These are phyloP conservation scores for Sitta carolinensis DNA, from an alignment of 2,797 vertebrate species.

Conservation along the genomic window DNA sequence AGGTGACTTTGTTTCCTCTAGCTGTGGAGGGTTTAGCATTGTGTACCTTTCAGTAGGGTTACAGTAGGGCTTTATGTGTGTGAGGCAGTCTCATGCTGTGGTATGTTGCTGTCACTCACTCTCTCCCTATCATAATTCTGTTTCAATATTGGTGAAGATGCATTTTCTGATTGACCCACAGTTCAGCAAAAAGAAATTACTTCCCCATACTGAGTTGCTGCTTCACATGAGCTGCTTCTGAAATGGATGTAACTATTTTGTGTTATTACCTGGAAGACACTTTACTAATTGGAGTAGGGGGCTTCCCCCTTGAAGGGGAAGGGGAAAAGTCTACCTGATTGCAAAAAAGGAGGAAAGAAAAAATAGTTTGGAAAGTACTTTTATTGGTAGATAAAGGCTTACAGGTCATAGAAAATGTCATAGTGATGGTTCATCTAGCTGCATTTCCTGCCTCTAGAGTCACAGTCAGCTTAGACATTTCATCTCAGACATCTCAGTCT, in stretches of 20 bases:
- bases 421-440: background rate
- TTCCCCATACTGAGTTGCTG: background rate
- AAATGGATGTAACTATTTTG: background rate
- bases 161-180: background rate
- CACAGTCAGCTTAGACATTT: background rate
- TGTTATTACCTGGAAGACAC: background rate
- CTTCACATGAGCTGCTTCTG: background rate
- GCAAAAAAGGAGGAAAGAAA: background rate
- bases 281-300: background rate
- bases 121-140: background rate
- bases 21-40: background rate
- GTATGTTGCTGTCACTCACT: background rate
- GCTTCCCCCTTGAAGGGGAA: background rate
- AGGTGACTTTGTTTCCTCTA: background rate
- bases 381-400: background rate
- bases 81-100: rapidly evolving
- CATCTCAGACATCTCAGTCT: background rate
- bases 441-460: background rate
- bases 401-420: background rate
- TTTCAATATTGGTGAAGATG: background rate
- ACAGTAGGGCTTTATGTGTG: background rate
- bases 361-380: background rate
- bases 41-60: background rate
- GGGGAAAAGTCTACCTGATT: background rate
- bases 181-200: background rate